Evolutionary conservation across 2,797 vertebrate genomes (phyloP).

Genomic region (Eulemur coronatus): DNA sequence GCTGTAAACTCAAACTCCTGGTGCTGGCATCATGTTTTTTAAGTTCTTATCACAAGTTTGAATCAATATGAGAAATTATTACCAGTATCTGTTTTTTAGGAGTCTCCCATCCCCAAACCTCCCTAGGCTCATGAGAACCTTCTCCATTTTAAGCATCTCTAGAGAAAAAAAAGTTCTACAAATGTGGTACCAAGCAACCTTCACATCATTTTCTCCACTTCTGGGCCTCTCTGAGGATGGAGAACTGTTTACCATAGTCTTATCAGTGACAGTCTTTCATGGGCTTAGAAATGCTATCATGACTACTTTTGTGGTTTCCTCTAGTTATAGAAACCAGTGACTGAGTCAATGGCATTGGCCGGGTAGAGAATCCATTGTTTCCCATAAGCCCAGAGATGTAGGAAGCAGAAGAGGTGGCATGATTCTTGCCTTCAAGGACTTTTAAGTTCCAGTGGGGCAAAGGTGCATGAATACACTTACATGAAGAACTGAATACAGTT

Average conservation of each 20-base stretch:
- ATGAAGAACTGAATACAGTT: background rate
- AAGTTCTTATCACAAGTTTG: background rate
- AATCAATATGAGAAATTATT: background rate
- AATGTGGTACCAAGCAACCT: background rate
- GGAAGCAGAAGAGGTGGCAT: background rate
- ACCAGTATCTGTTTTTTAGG: constrained; percentile 15
- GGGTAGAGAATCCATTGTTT: background rate
- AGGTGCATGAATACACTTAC: background rate
- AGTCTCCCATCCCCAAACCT: background rate
- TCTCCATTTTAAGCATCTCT: background rate
- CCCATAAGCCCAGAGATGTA: background rate
- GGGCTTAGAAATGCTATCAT: background rate
- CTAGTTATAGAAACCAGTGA: background rate
- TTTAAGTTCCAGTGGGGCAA: background rate
- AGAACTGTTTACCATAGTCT: background rate
- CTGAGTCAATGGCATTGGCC: background rate
- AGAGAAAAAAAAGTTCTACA: background rate
- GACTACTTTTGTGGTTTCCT: background rate
- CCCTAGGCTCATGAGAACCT: background rate
- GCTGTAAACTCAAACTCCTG: background rate
- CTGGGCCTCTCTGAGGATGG: background rate
- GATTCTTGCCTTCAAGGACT: background rate
- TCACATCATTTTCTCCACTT: background rate
- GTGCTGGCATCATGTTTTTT: background rate
- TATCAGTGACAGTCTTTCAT: background rate